These are phyloP conservation scores for Patella pellucida DNA, from an alignment of 2,888 invertebrate genomes.

Conservation along the genomic window DNA sequence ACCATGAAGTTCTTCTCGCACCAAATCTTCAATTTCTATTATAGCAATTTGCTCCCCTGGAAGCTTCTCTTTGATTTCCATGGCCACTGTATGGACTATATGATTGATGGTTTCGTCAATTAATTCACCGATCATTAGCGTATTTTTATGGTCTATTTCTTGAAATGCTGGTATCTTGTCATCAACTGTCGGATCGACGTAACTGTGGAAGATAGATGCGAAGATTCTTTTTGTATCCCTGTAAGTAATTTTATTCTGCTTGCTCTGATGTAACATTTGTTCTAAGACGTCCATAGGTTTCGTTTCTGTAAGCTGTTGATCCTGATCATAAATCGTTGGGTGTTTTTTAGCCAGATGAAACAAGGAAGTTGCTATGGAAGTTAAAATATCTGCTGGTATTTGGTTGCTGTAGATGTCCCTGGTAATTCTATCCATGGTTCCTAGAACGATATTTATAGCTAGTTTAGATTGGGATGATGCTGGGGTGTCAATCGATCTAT, in stretches of 20 bases:
- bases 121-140: conserved; percentile 6
- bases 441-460: conserved; percentile 10
- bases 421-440: conserved; percentile 15
- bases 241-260: conserved; percentile 32
- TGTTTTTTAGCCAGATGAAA: not conserved
- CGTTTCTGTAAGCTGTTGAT: not conserved
- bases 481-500: not conserved
- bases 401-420: not conserved
- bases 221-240: conserved; percentile 42
- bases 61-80: not conserved
- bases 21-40: not conserved
- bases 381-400: conserved; percentile 11
- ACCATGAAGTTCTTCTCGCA: conserved; percentile 1
- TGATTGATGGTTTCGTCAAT: conserved; percentile 14
- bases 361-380: conserved; percentile 13
- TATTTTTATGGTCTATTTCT: conserved; percentile 6
- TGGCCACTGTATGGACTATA: not conserved
- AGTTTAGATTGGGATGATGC: conserved; percentile 10
- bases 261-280: conserved; percentile 35
- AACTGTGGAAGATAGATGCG: conserved; percentile 39
- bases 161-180: not conserved
- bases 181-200: conserved; percentile 14
- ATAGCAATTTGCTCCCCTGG: not conserved
- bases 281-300: conserved; percentile 17
- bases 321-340: conserved; percentile 1